Evolutionary conservation across 2,113 vertebrate genomes (phyloP).

Genomic region (Corapipo altera): DNA sequence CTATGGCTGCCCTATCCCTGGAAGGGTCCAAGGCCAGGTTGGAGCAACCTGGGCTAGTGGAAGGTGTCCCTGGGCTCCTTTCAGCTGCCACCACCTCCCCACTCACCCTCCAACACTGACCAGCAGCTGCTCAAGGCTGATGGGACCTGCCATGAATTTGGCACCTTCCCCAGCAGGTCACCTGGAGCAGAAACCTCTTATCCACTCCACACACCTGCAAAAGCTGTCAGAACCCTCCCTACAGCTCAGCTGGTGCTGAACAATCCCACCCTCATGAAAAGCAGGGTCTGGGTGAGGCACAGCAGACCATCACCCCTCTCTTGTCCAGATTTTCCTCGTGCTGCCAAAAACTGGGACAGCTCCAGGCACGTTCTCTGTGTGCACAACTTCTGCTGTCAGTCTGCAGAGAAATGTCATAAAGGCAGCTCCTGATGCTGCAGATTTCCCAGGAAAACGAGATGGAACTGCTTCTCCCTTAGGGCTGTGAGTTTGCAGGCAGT

Average conservation of each 20-base stretch:
- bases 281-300: not conserved
- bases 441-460: not conserved
- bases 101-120: not conserved
- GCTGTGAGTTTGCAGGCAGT: not conserved
- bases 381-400: not conserved
- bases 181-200: not conserved
- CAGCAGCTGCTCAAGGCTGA: not conserved
- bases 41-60: fast-evolving
- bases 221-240: not conserved
- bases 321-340: not conserved
- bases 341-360: not conserved
- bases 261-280: not conserved
- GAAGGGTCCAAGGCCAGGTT: fast-evolving
- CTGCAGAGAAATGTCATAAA: not conserved
- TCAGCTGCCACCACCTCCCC: not conserved
- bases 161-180: not conserved
- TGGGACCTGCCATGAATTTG: not conserved
- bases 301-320: not conserved
- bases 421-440: not conserved
- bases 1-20: not conserved
- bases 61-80: not conserved
- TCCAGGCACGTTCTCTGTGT: not conserved
- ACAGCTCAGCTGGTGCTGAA: too few relatives aligned
- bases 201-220: not conserved
- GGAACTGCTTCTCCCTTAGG: not conserved